Evolutionary conservation across 1,140 invertebrate species (phyloP), one percentile per base, ranked within the genome.

Genomic region (honey bee (Apis mellifera)): DNA sequence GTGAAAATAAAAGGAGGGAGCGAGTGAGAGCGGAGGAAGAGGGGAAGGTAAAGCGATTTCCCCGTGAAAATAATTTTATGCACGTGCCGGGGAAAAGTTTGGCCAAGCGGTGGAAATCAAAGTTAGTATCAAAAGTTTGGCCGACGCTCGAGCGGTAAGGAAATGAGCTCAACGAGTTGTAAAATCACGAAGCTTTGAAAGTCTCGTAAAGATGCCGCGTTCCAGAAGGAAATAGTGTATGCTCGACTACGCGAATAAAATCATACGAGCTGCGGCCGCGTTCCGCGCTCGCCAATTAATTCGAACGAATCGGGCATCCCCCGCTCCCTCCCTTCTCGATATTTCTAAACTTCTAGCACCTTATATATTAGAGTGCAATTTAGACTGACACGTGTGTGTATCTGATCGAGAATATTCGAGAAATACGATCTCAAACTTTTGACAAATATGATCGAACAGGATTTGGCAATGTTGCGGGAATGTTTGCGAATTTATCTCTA

Each of bases 121-220:
- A n/a, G n/a, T n/a, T n/a, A 83, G 86, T 85, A 88, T 88, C 87
- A 88, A 88, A 88, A 86, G 32, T 42, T 88, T 88, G 79, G 72
- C 65, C 83, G 80, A 83, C 76, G 79, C 62, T 65, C 52, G 71
- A 78, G 79, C 86, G 84, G 86, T 80, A 83, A 88, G 87, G 89
- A 87, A 91, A 90, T 87, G 88, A 89, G 89, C 80, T 87, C 87
- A 89, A 90, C 89, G 89, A 90, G 87, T 89, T 89, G 90, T 89
- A 86, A 91, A 91, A 89, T 90, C 88, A 83, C 81, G 82, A 82
- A 89, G 87, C 86, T 90, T 86, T 90, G 84, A 86, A 90, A 90
- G 78, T 90, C 82, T 74, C 89, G 85, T 89, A 83, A 90, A 90
- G 81, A 83, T 78, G 72, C 70, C 79, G 66, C 68, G 52, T 17